Evolutionary conservation across 2,888 invertebrate species (phyloP).

Genomic region (Cremastobaeus sp.): DNA sequence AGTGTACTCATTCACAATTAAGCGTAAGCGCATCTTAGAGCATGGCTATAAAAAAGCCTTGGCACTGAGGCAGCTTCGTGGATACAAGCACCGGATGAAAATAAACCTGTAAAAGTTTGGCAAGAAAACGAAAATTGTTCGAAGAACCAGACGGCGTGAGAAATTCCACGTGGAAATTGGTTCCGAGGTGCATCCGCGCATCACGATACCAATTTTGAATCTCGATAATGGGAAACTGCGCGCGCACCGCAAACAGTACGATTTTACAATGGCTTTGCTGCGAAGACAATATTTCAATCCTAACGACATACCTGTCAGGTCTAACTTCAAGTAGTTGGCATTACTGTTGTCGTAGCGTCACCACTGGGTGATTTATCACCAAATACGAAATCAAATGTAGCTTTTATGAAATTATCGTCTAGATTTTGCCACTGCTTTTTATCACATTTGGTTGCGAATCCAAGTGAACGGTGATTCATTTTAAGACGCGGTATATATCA

Average conservation of each 20-base stretch:
- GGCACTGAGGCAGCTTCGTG: conserved; percentile 13
- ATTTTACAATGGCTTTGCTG: conserved; percentile 18
- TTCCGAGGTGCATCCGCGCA: conserved; percentile 4
- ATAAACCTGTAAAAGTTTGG: conserved; percentile 4
- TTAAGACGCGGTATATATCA: neutral
- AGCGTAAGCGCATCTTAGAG: conserved; percentile 3
- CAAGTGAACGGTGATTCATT: neutral
- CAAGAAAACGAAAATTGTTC: neutral
- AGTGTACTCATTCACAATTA: conserved; percentile 3
- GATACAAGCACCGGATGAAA: conserved; percentile 12
- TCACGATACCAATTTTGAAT: conserved; percentile 10
- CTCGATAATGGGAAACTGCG: conserved; percentile 17
- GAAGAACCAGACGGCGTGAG: neutral
- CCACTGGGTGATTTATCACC: conserved; percentile 35
- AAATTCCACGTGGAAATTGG: conserved; percentile 11
- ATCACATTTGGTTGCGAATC: neutral
- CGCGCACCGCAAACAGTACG: conserved; percentile 13
- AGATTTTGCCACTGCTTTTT: conserved; percentile 8
- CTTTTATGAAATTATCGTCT: conserved; percentile 21
- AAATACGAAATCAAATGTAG: conserved; percentile 28
- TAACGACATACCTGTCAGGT: conserved; percentile 36
- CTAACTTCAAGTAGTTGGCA: conserved; percentile 43
- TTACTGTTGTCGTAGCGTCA: conserved; percentile 36
- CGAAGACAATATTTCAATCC: conserved; percentile 39
- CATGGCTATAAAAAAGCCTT: conserved; percentile 13